A percentile compares a stretch with the other conserved stretches of the same genome.
phyloP scores from a whole-genome alignment of 1,140 invertebrate genomes.

The Bombyx mori region ASM3026992v2 NC_085117.1:11254501-11255000 shows the following conservation, averaged over 20 bases:
- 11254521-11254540: too few relatives aligned
- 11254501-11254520: too few relatives aligned
- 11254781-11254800: conserved; percentile 83
- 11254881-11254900: background rate
- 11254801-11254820: conserved; percentile 21
- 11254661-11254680: background rate
- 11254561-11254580: too few relatives aligned
- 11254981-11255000: conserved; percentile 26
- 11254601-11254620: background rate
- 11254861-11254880: background rate
- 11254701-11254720: conserved; percentile 41
- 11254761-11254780: conserved; percentile 94
- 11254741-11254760: conserved; percentile 88
- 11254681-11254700: background rate
- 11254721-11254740: conserved; percentile 96
- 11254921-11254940: background rate
- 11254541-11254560: too few relatives aligned
- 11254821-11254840: conserved; percentile 7
- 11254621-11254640: background rate
- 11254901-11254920: background rate
- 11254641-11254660: background rate
- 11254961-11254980: conserved; percentile 9
- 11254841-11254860: background rate
- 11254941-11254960: conserved; percentile 1
- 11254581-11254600: too few relatives aligned